Evolutionary conservation across 2,113 vertebrate genomes (phyloP).

Genomic region (Psophia crepitans): DNA sequence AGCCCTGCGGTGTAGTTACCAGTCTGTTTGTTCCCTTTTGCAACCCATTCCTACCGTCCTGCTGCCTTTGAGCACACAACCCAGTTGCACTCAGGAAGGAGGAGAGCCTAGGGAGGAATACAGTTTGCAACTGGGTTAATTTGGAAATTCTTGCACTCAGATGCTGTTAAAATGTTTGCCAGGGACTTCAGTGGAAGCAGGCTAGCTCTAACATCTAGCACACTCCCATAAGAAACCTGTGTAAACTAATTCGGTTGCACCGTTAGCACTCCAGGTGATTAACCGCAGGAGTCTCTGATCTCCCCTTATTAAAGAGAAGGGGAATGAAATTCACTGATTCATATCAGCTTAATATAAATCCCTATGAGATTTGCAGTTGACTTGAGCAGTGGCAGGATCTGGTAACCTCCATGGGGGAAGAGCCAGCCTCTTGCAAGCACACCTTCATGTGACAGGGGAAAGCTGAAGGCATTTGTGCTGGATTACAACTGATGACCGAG

Average conservation of each 20-base stretch:
- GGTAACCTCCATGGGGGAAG: not conserved
- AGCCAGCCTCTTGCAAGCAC: not conserved
- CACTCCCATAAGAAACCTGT: slow-evolving; percentile 28
- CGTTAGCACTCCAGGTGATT: slow-evolving; percentile 41
- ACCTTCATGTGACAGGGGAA: not conserved
- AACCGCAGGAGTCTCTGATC: slow-evolving; percentile 41
- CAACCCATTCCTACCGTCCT: not conserved
- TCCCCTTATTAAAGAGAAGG: slow-evolving; percentile 52
- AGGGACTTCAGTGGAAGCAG: not conserved
- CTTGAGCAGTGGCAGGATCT: not conserved
- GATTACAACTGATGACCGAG: not conserved
- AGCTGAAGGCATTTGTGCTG: not conserved
- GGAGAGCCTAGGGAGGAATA: not conserved
- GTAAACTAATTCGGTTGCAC: slow-evolving; percentile 40
- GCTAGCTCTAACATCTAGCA: not conserved
- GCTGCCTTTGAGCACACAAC: not conserved
- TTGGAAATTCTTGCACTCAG: not conserved
- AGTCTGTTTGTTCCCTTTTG: not conserved
- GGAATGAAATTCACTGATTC: slow-evolving; percentile 56
- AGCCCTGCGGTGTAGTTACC: not conserved
- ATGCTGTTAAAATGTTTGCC: not conserved
- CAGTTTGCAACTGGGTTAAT: not conserved
- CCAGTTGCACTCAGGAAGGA: not conserved
- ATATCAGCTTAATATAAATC: slow-evolving; percentile 61
- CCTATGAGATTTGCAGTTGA: not conserved